These are phyloP conservation scores for Lota lota DNA, from an alignment of 2,113 vertebrate species.

Conservation along the genomic window DNA sequence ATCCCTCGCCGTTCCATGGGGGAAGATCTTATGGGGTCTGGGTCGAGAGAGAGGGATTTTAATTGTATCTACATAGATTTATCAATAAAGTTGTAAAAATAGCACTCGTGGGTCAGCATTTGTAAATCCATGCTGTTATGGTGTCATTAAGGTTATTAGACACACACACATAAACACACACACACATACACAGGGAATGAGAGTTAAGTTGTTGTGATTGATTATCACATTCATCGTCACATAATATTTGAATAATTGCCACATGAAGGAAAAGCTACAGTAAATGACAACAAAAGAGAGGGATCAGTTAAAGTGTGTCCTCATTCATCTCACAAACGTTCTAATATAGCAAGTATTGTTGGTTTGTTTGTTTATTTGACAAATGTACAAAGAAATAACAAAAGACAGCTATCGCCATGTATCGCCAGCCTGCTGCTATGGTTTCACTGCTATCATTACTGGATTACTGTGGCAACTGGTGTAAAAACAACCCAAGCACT, in stretches of 20 bases:
- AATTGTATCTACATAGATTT: slow-evolving; percentile 30
- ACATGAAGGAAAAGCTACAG: too few relatives aligned
- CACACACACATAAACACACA: too few relatives aligned
- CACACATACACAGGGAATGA: slow-evolving; percentile 2
- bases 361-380: too few relatives aligned
- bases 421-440: not conserved
- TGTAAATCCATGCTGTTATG: not conserved
- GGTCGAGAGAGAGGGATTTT: slow-evolving; percentile 23
- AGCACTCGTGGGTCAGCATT: slow-evolving; percentile 28
- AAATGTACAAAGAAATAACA: not conserved
- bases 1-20: slow-evolving; percentile 26
- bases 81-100: slow-evolving; percentile 54
- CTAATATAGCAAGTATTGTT: too few relatives aligned
- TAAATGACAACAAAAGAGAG: too few relatives aligned
- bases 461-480: slow-evolving; percentile 1
- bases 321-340: too few relatives aligned
- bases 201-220: slow-evolving; percentile 1
- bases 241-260: too few relatives aligned
- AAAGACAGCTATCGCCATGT: not conserved
- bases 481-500: slow-evolving; percentile 13
- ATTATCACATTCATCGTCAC: too few relatives aligned
- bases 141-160: too few relatives aligned
- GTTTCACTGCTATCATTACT: not conserved
- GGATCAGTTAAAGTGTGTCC: too few relatives aligned
- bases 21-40: slow-evolving; percentile 40